Evolutionary conservation across 2,797 vertebrate genomes (phyloP), one percentile per base, ranked within the genome.

Genomic region (Mormyrus proboscirostris): DNA sequence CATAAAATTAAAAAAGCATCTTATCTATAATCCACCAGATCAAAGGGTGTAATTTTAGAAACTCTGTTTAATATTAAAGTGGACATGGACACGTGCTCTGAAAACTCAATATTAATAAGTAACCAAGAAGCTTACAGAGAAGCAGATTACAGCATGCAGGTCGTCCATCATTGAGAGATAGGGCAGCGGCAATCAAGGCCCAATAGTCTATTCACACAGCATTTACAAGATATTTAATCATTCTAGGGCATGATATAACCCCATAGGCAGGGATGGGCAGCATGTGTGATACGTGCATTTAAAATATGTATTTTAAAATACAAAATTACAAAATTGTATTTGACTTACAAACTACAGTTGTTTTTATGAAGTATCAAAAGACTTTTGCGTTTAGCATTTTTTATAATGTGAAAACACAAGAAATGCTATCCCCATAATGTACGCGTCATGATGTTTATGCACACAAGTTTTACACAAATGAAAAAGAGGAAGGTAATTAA

Each of bases 181-280:
- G 29, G 4, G 33, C 12, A 73, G 65, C 4, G 29, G 4, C 29
- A 38, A 1, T 73, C 29, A 38, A 25, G 89, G 50, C 83, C 91
- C 90, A 62, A 49, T 94, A 94, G 93, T 93, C 94, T 92, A 95
- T 95, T 93, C 90, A 57, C n/a, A 89, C 88, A 90, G 91, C 88
- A 88, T 89, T 88, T 55, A 8, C 65, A 16, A 38, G 29, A 38
- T 38, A 73, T 38, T 38, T 73, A 16, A 73, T 38, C 29, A 38
- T 33, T 12, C 62, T 69, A 29, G 10, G 0, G 25, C 25, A 10
- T 65, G 19, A 65, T 69, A 69, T 33, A 33, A 33, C 22, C 10
- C 10, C 65, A 69, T 33, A 38, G 65, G 29, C 29, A 69, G 65
- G 29, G 29, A 69, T 69, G 25, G 29, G 29, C 29, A 69, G 29